phyloP scores from a whole-genome alignment of 2,888 invertebrate genomes.

The Cheiracanthium punctorium region DNA sequence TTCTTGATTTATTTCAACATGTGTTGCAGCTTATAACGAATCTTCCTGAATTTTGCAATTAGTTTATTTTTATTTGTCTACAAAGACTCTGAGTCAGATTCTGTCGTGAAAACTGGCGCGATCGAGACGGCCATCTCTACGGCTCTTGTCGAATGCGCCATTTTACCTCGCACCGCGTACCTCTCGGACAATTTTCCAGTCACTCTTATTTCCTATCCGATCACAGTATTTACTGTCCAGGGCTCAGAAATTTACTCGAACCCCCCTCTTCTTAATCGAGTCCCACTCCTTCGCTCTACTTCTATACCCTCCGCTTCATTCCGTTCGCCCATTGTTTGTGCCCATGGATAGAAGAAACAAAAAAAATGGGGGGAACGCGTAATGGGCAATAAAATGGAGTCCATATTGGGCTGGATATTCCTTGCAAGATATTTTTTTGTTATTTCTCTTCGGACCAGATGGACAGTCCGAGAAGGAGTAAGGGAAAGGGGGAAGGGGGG shows the following conservation, averaged over 20 bases:
- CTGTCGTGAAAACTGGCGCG: too few relatives aligned
- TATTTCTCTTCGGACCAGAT: constrained; percentile 9
- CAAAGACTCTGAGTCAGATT: too few relatives aligned
- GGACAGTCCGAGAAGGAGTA: background rate
- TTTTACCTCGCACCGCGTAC: background rate
- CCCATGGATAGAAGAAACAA: background rate
- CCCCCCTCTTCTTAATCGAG: constrained; percentile 22
- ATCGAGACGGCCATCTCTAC: too few relatives aligned
- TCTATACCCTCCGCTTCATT: constrained; percentile 37
- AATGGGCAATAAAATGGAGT: constrained; percentile 59
- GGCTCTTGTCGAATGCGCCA: background rate
- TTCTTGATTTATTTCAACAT: too few relatives aligned
- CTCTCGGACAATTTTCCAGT: background rate
- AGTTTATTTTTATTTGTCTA: too few relatives aligned
- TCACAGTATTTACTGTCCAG: constrained; percentile 15
- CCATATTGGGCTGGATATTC: constrained; percentile 10
- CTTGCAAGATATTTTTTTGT: constrained; percentile 16
- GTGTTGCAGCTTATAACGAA: too few relatives aligned
- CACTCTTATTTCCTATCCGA: constrained; percentile 1
- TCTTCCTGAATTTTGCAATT: too few relatives aligned
- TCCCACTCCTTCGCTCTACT: constrained; percentile 38
- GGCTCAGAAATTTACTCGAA: constrained; percentile 1
- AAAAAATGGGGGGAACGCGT: constrained; percentile 13
- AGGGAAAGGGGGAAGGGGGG: background rate
- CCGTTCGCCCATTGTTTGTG: constrained; percentile 10